These are phyloP conservation scores for Polymixis lichenea DNA, from an alignment of 2,888 invertebrate species.

Conservation along the genomic window DNA sequence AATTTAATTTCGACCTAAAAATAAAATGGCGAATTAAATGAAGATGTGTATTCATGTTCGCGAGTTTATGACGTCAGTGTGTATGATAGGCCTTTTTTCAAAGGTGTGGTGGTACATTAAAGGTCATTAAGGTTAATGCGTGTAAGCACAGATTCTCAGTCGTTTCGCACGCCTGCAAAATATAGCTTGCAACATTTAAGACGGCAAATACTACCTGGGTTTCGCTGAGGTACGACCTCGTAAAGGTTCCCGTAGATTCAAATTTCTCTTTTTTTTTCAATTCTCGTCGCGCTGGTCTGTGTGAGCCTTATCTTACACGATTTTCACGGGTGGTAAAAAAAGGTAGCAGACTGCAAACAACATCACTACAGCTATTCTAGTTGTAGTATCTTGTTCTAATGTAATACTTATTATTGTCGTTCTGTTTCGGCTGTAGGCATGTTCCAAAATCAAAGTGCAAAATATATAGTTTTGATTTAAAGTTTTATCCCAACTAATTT, in stretches of 20 bases:
- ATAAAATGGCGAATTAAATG: slow-evolving; percentile 46
- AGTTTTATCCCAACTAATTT: neutral
- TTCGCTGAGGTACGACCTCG: too few relatives aligned
- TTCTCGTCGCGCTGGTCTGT: too few relatives aligned
- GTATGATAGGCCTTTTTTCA: slow-evolving; percentile 15
- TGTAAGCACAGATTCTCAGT: neutral
- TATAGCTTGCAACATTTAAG: neutral
- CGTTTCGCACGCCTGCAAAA: slow-evolving; percentile 28
- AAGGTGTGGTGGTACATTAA: slow-evolving; percentile 28
- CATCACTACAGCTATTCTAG: neutral
- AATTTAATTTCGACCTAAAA: slow-evolving; percentile 48
- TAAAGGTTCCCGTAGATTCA: too few relatives aligned
- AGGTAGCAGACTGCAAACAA: neutral
- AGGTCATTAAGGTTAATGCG: slow-evolving; percentile 32
- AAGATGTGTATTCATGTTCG: slow-evolving; percentile 1
- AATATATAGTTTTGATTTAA: neutral
- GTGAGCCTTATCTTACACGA: too few relatives aligned
- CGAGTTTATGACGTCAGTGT: slow-evolving; percentile 18
- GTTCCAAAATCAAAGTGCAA: neutral
- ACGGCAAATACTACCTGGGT: neutral
- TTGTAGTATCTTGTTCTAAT: neutral
- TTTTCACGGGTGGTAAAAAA: too few relatives aligned
- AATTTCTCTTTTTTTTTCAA: too few relatives aligned
- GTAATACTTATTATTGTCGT: too few relatives aligned
- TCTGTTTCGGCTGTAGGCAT: neutral